Conservation (phyloP, 2,797 vertebrate genomes). For the Gadopsis bispinosus region DNA sequence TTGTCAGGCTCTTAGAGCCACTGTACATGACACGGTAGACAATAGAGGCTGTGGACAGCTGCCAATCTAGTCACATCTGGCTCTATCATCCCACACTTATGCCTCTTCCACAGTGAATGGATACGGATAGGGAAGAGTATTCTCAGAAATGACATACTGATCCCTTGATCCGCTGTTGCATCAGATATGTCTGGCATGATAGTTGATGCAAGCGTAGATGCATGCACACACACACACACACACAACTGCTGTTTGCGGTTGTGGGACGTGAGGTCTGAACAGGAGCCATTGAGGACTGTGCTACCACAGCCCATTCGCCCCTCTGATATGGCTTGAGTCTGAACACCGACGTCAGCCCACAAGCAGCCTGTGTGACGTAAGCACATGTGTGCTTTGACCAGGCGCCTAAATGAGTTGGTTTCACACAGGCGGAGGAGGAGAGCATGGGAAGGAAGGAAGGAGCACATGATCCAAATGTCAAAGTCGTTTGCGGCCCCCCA, state of each 20-base stretch:
- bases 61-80: slow-evolving; percentile 68
- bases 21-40: slow-evolving; percentile 40
- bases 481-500: slow-evolving; percentile 27
- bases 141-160: slow-evolving; percentile 71
- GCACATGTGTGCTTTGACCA: slow-evolving; percentile 65
- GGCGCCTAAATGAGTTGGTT: slow-evolving; percentile 55
- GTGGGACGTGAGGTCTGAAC: slow-evolving; percentile 73
- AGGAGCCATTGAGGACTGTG: slow-evolving; percentile 69
- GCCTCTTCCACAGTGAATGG: slow-evolving; percentile 47
- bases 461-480: slow-evolving; percentile 34
- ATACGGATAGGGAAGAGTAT: slow-evolving; percentile 49
- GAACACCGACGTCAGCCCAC: slow-evolving; percentile 72
- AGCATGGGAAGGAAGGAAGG: slow-evolving; percentile 26
- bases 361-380: slow-evolving; percentile 72
- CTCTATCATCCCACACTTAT: slow-evolving; percentile 53
- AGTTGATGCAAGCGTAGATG: slow-evolving; percentile 52
- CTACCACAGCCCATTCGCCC: slow-evolving; percentile 55
- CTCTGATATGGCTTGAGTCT: slow-evolving; percentile 65
- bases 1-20: slow-evolving; percentile 24
- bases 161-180: slow-evolving; percentile 66
- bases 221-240: neutral
- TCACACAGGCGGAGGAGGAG: slow-evolving; percentile 25
- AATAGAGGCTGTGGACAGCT: slow-evolving; percentile 49
- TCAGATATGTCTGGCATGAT: slow-evolving; percentile 68
- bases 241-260: slow-evolving; percentile 54